Evolutionary conservation across 1,140 invertebrate genomes (phyloP).

Genomic region (Dreissena polymorpha): DNA sequence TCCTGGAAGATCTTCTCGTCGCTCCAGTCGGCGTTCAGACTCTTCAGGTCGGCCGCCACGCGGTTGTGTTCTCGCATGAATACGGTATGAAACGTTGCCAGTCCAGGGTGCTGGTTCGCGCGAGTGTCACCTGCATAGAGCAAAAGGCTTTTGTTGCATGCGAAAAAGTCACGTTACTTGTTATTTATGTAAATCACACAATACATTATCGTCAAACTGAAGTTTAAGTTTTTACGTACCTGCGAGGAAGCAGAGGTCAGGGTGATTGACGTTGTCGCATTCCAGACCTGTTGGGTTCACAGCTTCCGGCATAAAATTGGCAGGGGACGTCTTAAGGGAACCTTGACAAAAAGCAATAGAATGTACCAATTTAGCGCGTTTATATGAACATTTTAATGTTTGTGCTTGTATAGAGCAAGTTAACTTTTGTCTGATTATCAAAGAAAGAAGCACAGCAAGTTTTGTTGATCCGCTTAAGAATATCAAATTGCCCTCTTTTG

Average conservation of each 20-base stretch:
- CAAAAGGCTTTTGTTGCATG: background rate
- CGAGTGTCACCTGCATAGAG: conserved; percentile 82
- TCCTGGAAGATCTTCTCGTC: conserved; percentile 92
- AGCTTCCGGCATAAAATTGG: conserved; percentile 9
- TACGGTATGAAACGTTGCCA: conserved; percentile 95
- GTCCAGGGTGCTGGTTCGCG: conserved; percentile 83
- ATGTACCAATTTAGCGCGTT: too few relatives aligned
- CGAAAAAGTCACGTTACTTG: too few relatives aligned
- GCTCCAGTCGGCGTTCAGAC: conserved; percentile 92
- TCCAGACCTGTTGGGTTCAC: background rate
- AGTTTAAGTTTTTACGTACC: background rate
- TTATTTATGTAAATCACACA: too few relatives aligned
- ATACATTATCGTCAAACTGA: too few relatives aligned
- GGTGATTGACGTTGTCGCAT: background rate
- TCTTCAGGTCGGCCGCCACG: conserved; percentile 87
- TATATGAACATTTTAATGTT: too few relatives aligned
- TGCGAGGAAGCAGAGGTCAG: conserved; percentile 33
- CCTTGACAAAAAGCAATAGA: conserved; percentile 20
- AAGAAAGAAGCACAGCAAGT: too few relatives aligned
- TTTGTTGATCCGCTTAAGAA: too few relatives aligned
- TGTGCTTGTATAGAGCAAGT: too few relatives aligned
- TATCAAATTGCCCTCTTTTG: too few relatives aligned
- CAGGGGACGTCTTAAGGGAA: conserved; percentile 4
- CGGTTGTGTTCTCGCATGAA: conserved; percentile 98
- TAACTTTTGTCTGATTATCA: too few relatives aligned